Evolutionary conservation across 2,888 invertebrate genomes (phyloP), one percentile per base, ranked within the genome.

Genomic region (Epirrhoe alternata): DNA sequence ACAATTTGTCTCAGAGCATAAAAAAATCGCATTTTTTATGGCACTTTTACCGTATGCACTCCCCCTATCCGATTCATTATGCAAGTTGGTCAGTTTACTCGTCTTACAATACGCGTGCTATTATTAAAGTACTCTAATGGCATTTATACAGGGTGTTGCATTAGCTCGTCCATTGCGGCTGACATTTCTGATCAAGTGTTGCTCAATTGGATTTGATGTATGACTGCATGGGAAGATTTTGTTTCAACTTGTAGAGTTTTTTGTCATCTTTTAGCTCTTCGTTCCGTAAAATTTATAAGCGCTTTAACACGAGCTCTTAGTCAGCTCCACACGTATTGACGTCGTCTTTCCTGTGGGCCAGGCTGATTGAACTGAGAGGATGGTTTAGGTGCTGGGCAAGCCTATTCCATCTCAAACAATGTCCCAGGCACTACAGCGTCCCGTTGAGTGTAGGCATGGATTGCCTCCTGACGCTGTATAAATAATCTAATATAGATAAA

Each of bases 81-180:
- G 80, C 80, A 84, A 84, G 77, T 74, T 77, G 80, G 78, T 80
- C 80, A 80, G 72, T 80, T 80, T 75, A 77, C 38, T 67, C 56
- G 53, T 61, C 61, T 61, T 52, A 67, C 67, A 77, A 77, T 58
- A 66, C 64, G 68, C 60, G 62, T 70, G 75, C 77, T 77, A 79
- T 80, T 79, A 83, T 82, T 79, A 81, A 80, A 79, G 75, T 78
- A 82, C 82, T 78, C 74, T 78, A 81, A 85, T 85, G 83, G 74
- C 83, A 86, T 84, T 86, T 83, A 82, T 73, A 77, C 84, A 80
- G 69, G 53, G 70, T 83, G 79, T 84, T 84, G 86, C 86, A 83
- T 79, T 81, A 79, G 68, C 70, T 66, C 61, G 73, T 72, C 78
- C 74, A 75, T 72, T 73, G 75, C 74, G 71, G 74, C 79, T 85